Evolutionary conservation across 2,113 vertebrate species (phyloP), one percentile per base, ranked within the genome.

Genomic region (Electrona antarctica): DNA sequence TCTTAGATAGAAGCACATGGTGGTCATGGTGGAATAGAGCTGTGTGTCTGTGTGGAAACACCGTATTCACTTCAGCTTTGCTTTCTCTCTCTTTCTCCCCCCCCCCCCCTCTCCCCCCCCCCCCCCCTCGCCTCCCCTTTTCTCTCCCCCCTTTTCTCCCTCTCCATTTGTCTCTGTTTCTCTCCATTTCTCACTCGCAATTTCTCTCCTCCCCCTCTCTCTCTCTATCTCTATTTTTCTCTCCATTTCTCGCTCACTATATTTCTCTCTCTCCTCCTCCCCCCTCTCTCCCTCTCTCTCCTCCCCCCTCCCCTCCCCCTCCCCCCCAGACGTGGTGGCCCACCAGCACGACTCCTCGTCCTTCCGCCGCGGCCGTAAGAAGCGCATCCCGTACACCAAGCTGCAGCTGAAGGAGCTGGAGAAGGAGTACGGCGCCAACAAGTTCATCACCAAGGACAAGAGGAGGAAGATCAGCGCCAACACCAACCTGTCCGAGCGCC

Each of bases 401-500:
- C 87, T 95, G 49, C 97, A 98, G 84, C 90, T 98, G 62, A 95
- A 95, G 8, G 97, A 98, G 87, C 92, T 98, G 91, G 96, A 98
- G 87, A 95, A 94, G n/a, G 97, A 98, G 51, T 98, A 97, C 59
- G 93, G 93, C 0, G 93, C 93, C 77, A 97, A 95, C 91, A 98
- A 97, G 73, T 98, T 98, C 91, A 96, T 98, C 92, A 98, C 96
- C 71, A 98, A 97, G 85, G 96, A 98, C 91, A 98, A 97, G 92
- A 91, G 97, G 83, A 94, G 96, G 87, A 97, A 96, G 93, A 97
- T 98, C 81, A 95, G 96, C 0, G 94, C 95, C 2, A 90, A 85
- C 65, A 98, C 96, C 89, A 96, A 94, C 87, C 93, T 98, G 60
- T 96, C 94, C 0, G 97, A 98, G 89, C 91, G 96, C 28, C 97